These are phyloP conservation scores for Clostera curtula DNA, from an alignment of 2,888 invertebrate genomes.

Conservation along the genomic window DNA sequence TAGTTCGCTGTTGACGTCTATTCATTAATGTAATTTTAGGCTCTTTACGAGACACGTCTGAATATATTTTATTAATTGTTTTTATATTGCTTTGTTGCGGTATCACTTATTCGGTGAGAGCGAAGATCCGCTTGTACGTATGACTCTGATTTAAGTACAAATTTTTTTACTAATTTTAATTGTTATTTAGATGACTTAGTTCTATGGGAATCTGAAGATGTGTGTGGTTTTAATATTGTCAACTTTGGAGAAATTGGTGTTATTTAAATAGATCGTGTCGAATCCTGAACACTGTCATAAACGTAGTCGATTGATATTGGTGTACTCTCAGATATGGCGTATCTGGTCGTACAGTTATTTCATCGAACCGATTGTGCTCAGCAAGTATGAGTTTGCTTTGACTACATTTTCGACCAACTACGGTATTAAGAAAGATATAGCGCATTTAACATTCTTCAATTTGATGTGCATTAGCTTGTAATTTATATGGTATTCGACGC, in stretches of 20 bases:
- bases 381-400: no score
- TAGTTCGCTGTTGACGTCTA: constrained; percentile 59
- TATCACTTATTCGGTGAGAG: constrained; percentile 37
- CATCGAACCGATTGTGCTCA: no score
- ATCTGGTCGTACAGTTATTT: constrained; percentile 13
- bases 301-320: constrained; percentile 1
- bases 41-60: constrained; percentile 65
- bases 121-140: constrained; percentile 48
- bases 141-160: constrained; percentile 72
- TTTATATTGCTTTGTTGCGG: constrained; percentile 54
- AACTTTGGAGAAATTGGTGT: constrained; percentile 38
- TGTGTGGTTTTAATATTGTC: constrained; percentile 40
- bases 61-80: constrained; percentile 71
- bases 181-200: constrained; percentile 67
- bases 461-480: no score
- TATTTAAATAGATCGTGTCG: constrained; percentile 42
- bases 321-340: constrained; percentile 15
- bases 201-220: constrained; percentile 41
- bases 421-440: no score
- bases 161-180: constrained; percentile 68
- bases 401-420: no score
- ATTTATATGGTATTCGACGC: constrained; percentile 11
- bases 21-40: constrained; percentile 45
- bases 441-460: no score
- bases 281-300: constrained; percentile 27